A percentile compares a stretch with the other conserved stretches of the same genome.
Conservation (phyloP, 2,888 invertebrate species). For the Eilema sororculum region DNA sequence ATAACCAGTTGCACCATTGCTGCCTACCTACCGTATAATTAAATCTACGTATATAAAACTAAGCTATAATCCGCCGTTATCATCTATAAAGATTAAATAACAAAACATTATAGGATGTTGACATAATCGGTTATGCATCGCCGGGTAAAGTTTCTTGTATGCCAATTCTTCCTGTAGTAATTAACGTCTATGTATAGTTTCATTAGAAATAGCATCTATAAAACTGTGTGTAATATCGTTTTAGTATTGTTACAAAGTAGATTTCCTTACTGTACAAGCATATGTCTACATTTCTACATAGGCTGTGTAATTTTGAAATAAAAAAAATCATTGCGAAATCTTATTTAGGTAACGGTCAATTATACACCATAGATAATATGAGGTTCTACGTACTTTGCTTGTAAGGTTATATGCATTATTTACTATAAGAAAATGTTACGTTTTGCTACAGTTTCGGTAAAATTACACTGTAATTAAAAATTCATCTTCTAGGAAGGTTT, state of each 20-base stretch:
- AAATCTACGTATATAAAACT: slow-evolving; percentile 28
- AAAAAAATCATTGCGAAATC: not conserved
- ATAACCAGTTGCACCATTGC: slow-evolving; percentile 21
- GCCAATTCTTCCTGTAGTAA: slow-evolving; percentile 32
- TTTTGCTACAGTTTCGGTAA: not conserved
- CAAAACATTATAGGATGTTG: slow-evolving; percentile 39
- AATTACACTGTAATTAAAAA: not conserved
- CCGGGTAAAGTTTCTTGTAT: slow-evolving; percentile 34
- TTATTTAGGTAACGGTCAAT: not conserved
- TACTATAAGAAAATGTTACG: not conserved
- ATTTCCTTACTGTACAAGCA: slow-evolving; percentile 1
- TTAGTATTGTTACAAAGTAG: not conserved
- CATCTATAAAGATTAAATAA: slow-evolving; percentile 41
- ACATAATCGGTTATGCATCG: slow-evolving; percentile 51
- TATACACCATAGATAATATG: not conserved
- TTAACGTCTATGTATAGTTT: slow-evolving; percentile 14
- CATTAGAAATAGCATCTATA: slow-evolving; percentile 9
- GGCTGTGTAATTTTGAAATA: not conserved
- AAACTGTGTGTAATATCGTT: slow-evolving; percentile 13
- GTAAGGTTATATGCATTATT: too few species aligned
- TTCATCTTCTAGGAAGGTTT: not conserved
- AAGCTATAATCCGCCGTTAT: slow-evolving; percentile 32
- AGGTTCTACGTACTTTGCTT: not conserved
- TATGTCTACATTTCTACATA: not conserved
- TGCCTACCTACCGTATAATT: slow-evolving; percentile 19